Evolutionary conservation across 2,113 vertebrate genomes (phyloP), one percentile per base, ranked within the genome.

Genomic region (Bostrychus sinensis): DNA sequence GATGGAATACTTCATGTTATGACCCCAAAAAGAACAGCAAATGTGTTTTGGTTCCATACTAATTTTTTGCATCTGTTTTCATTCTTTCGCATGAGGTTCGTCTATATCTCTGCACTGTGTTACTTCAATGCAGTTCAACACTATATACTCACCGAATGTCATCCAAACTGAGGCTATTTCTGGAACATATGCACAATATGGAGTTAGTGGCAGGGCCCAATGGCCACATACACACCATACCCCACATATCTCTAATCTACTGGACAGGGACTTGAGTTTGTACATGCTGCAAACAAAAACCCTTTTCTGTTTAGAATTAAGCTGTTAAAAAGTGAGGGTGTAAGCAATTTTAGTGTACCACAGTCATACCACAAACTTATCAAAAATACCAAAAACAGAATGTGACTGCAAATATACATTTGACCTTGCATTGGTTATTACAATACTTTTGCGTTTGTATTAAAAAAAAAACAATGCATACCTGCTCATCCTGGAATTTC

Each of bases 151-250:
- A 98, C 96, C 95, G 93, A 70, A 96, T 96, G 91, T 97, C 96
- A 95, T 98, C 96, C 96, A 98, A 93, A 96, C 95, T 95, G 91
- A 98, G 92, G 94, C 95, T 98, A 97, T 94, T 94, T 97, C 96
- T 98, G 94, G 89, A 97, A 95, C 91, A 96, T 86, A 96, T 93
- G 93, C 90, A 96, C 73, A 94, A 75, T n/a, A 51, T 30, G 81
- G 91, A 89, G 91, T 95, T 93, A 95, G 77, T 86, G 90, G 81
- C 85, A 79, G 79, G 75, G 77, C 70, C 43, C 14, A 12, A 0
- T 37, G 72, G 84, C 84, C 87, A 83, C 72, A 66, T 85, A 50
- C 87, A 86, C 75, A 79, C 81, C 88, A 77, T 48, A 87, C 72
- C 82, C 78, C 75, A 79, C 38, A 63, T 45, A 4, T 9, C 51